Percentiles rank a stretch among this genome's conserved stretches.
phyloP scores from a whole-genome alignment of 2,113 vertebrate genomes.

The Saimiri boliviensis region DNA sequence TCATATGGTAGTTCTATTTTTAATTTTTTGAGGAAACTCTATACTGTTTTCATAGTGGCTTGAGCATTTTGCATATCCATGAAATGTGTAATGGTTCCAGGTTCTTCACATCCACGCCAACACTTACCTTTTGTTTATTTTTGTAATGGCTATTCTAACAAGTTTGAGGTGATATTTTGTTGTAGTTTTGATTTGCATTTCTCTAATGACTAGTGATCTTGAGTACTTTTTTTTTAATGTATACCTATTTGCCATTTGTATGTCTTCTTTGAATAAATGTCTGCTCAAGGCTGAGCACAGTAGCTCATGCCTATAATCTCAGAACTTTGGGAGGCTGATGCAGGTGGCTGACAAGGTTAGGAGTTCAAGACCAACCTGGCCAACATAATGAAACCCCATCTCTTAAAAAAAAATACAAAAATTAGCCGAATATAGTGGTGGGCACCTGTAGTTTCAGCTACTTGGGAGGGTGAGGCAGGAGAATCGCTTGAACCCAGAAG shows the following conservation, averaged over 20 bases:
- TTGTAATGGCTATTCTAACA: not conserved
- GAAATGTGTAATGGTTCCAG: not conserved
- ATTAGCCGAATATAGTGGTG: no score
- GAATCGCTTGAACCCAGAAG: no score
- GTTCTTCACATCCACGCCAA: not conserved
- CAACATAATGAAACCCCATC: no score
- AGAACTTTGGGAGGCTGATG: no score
- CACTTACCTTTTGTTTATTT: not conserved
- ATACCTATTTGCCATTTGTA: not conserved
- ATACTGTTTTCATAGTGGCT: not conserved
- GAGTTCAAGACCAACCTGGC: no score
- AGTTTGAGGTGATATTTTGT: not conserved
- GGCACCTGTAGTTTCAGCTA: no score
- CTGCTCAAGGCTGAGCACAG: not conserved
- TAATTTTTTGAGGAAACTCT: not conserved
- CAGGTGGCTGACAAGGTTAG: no score
- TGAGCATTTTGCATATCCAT: not conserved
- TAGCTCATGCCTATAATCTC: no score
- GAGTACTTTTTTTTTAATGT: not conserved
- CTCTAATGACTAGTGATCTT: not conserved
- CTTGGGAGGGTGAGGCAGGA: no score
- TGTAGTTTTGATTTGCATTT: not conserved
- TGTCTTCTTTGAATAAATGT: not conserved
- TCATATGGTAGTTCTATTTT: not conserved
- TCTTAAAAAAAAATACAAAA: no score